Base-by-base conservation (phyloP, 2,888 invertebrate genomes). In the Cephalotes varians region DNA sequence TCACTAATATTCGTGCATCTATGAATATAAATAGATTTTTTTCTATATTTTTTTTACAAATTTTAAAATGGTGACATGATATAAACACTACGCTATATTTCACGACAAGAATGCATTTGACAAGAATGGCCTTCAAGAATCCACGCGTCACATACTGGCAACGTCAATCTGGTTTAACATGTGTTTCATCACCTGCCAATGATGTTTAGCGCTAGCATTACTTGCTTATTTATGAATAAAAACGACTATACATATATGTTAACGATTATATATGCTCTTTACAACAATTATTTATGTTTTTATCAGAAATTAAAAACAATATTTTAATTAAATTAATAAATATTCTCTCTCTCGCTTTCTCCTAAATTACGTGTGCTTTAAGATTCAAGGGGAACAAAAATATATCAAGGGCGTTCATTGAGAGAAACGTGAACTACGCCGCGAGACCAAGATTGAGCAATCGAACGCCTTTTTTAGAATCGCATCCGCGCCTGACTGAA, bases 91-190 rank as follows among this genome's bases (percentile, higher is more conserved):
- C 4, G 15, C n/a, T 60, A 34, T 25, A 7, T 21, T 44, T 34
- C 10, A 28, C 44, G 1, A 69, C 34, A 12, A 21, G 37, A 67
- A 67, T 54, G 31, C 40, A 60, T 34, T 18, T 54, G 47, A 72
- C 56, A 58, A 58, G 71, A 77, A 58, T 84, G 84, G 84, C 82
- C 83, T 87, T 82, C 87, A 84, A 88, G 83, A 82, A 80, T 64
- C 67, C 58, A 40, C 81, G 54, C 85, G 81, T 83, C 79, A 80
- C 49, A 64, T 87, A 88, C 69, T 88, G 87, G 84, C 88, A 88
- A 88, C 88, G 88, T 88, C 87, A 88, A 54, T 84, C 82, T 85
- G 58, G 81, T 82, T 74, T 83, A 76, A 62, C 47, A 40, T 81
- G 21, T 28, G 54, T 77, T 81, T 85, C 80, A 72, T 76, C 72